These are phyloP conservation scores for Allygus modestus DNA, from an alignment of 2,888 invertebrate genomes.

Conservation along the genomic window DNA sequence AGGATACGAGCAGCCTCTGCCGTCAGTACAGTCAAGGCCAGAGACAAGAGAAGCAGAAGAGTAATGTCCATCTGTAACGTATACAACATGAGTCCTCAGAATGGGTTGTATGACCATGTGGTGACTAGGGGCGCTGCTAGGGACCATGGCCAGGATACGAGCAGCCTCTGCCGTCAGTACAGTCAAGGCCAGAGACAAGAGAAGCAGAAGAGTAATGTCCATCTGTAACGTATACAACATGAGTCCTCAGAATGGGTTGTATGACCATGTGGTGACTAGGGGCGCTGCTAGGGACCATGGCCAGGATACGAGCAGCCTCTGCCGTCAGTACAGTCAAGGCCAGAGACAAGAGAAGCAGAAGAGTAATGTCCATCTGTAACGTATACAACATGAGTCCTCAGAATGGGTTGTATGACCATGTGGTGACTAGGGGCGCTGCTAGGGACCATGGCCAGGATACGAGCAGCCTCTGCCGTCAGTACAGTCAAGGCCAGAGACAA, in stretches of 20 bases:
- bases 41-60: too few species aligned
- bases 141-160: slow-evolving; percentile 11
- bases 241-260: not conserved
- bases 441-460: slow-evolving; percentile 11
- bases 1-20: slow-evolving; percentile 18
- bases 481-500: not conserved
- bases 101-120: not conserved
- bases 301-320: slow-evolving; percentile 15
- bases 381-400: not conserved
- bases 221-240: too few species aligned
- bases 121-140: not conserved
- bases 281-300: not conserved
- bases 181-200: not conserved
- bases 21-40: not conserved
- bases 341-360: not conserved
- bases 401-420: not conserved
- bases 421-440: not conserved
- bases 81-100: not conserved
- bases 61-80: too few species aligned
- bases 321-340: not conserved
- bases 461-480: not conserved
- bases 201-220: too few species aligned
- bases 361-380: too few species aligned
- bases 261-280: not conserved
- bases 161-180: not conserved